Evolutionary conservation across 2,113 vertebrate species (phyloP).

Genomic region (Psophia crepitans): DNA sequence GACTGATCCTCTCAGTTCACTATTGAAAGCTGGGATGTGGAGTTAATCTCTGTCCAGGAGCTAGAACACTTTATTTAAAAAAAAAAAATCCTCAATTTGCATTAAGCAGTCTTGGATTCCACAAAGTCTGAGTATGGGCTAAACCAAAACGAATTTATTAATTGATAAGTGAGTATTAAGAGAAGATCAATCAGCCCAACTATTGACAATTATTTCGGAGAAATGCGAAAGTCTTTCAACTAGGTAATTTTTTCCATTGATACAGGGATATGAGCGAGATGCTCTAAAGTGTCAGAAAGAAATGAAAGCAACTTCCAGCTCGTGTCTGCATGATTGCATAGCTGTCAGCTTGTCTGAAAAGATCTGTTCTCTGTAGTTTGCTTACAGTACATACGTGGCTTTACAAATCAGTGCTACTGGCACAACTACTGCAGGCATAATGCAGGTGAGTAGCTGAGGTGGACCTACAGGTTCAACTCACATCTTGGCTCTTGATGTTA

Average conservation of each 20-base stretch:
- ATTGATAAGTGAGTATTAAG: not conserved
- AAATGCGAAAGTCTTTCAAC: not conserved
- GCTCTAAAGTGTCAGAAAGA: not conserved
- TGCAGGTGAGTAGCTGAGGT: not conserved
- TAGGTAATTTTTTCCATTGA: not conserved
- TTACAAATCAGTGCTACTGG: not conserved
- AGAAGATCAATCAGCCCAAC: not conserved
- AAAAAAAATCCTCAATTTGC: not conserved
- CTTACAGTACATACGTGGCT: not conserved
- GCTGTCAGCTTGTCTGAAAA: not conserved
- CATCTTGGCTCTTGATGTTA: not conserved
- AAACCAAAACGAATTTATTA: not conserved
- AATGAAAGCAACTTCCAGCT: not conserved
- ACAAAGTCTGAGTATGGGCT: not conserved
- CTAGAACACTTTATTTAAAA: too few species aligned
- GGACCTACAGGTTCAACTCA: not conserved
- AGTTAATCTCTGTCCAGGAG: not conserved
- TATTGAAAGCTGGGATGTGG: not conserved
- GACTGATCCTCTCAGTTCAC: not conserved
- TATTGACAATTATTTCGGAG: not conserved
- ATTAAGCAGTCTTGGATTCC: not conserved
- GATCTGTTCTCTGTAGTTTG: not conserved
- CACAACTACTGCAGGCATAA: not conserved
- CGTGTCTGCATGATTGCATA: not conserved
- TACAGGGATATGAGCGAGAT: not conserved